Evolutionary conservation across 2,113 vertebrate genomes (phyloP).

Genomic region (Peucedramus taeniatus): DNA sequence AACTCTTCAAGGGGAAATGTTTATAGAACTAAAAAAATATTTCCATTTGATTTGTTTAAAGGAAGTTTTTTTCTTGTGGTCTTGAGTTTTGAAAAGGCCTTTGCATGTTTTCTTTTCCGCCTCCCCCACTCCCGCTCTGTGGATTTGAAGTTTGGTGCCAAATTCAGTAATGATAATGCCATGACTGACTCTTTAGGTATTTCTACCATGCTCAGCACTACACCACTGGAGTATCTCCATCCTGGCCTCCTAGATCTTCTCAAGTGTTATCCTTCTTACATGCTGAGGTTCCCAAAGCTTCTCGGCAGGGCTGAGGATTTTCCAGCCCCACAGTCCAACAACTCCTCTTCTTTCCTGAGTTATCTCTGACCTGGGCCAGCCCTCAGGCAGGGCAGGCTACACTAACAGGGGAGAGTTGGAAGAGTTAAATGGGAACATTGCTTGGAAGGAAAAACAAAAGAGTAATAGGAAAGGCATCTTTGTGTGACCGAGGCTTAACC

Average conservation of each 20-base stretch:
- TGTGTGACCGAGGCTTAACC: constrained; percentile 68
- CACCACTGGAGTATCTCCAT: not conserved
- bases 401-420: not conserved
- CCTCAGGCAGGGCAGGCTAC: not conserved
- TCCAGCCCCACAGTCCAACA: not conserved
- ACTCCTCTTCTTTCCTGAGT: not conserved
- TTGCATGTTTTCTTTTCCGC: constrained; percentile 48
- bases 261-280: not conserved
- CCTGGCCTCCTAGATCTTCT: not conserved
- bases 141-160: constrained; percentile 36
- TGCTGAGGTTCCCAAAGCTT: not conserved
- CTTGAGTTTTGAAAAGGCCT: constrained; percentile 59
- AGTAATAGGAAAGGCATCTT: constrained; percentile 76
- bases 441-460: constrained; percentile 70
- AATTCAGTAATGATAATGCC: constrained; percentile 39
- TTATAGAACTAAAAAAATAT: constrained; percentile 67
- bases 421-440: constrained; percentile 68
- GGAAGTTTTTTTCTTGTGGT: constrained; percentile 65
- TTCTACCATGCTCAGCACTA: constrained; percentile 1
- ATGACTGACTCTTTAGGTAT: constrained; percentile 38
- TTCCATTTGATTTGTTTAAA: constrained; percentile 68
- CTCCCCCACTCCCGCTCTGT: not conserved
- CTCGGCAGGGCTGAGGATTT: fast-evolving
- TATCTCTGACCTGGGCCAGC: not conserved
- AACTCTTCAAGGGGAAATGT: constrained; percentile 59